A percentile compares a stretch with the other conserved stretches of the same genome.
phyloP scores from a whole-genome alignment of 2,113 vertebrate species.

The Dolichotis patagonum region DNA sequence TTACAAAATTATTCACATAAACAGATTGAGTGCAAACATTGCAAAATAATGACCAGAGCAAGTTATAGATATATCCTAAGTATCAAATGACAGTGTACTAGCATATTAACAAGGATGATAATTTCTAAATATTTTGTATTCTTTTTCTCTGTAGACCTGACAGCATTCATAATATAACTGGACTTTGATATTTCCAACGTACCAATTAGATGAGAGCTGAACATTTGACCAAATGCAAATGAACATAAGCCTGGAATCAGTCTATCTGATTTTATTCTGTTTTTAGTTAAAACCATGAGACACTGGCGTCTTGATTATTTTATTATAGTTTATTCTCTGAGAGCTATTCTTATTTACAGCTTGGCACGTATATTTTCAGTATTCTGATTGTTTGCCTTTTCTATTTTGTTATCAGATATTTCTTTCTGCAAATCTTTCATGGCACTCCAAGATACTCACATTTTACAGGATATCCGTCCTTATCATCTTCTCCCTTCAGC shows the following conservation, averaged over 20 bases:
- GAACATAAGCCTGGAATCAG: background rate
- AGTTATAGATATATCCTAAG: background rate
- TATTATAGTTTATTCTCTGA: background rate
- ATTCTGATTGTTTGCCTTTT: background rate
- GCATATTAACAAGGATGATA: background rate
- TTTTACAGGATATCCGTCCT: background rate
- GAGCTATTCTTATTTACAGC: background rate
- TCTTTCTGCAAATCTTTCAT: background rate
- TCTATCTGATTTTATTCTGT: background rate
- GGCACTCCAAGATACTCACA: background rate
- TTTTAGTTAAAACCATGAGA: background rate
- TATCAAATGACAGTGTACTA: background rate
- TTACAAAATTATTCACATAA: background rate
- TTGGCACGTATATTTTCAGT: background rate
- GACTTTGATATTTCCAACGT: background rate
- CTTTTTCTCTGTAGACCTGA: background rate
- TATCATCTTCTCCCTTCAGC: background rate
- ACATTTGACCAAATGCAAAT: background rate
- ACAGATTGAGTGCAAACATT: background rate
- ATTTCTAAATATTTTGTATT: background rate
- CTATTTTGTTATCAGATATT: background rate
- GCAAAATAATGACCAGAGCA: background rate
- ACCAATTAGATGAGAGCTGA: background rate
- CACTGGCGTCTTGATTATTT: background rate
- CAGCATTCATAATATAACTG: background rate